phyloP scores from a whole-genome alignment of 2,113 vertebrate genomes.

The Sterrhoptilus dennistouni region DNA sequence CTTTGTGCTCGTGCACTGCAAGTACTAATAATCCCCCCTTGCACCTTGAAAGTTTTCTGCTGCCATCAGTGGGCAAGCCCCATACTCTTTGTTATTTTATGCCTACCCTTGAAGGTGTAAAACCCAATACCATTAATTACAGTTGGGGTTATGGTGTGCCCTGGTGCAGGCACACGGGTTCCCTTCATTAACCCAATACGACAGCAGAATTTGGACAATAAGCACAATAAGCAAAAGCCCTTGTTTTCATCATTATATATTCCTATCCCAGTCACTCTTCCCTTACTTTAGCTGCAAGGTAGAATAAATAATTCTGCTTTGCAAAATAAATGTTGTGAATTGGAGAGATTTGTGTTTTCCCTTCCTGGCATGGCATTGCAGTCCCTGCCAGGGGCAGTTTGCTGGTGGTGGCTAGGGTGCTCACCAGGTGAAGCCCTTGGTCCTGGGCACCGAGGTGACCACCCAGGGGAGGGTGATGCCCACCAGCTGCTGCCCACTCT shows the following conservation, averaged over 20 bases:
- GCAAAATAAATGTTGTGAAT: neutral
- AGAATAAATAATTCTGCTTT: neutral
- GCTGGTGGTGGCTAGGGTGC: fast-evolving
- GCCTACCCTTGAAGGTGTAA: neutral
- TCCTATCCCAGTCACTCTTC: neutral
- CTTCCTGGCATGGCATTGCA: neutral
- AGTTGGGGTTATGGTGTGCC: neutral
- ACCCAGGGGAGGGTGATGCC: neutral
- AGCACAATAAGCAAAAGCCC: neutral
- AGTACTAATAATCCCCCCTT: neutral
- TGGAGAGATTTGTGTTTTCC: neutral
- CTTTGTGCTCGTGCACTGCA: neutral
- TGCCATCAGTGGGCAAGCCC: neutral
- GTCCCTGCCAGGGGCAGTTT: neutral
- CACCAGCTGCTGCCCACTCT: neutral
- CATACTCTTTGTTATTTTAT: neutral
- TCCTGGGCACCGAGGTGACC: neutral
- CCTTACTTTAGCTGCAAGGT: neutral
- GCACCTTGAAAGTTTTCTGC: neutral
- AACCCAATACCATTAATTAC: neutral
- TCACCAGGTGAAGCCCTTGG: neutral
- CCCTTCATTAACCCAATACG: neutral
- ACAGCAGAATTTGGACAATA: neutral
- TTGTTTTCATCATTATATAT: neutral
- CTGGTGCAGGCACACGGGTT: neutral